Conservation (phyloP, 2,888 invertebrate species). For the Dicycla oo region DNA sequence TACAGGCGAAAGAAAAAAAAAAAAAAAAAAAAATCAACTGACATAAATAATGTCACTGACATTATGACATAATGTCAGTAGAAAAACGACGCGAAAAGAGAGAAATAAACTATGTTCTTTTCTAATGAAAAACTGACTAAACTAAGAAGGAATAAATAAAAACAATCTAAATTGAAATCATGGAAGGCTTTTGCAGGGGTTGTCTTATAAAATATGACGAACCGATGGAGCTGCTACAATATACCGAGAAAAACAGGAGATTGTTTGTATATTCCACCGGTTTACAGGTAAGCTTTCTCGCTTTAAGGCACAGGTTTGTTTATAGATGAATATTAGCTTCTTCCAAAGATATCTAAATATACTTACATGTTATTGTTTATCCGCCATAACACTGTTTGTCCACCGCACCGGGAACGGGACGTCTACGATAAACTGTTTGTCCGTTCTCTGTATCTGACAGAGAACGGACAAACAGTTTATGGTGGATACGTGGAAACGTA, state of each 20-base stretch:
- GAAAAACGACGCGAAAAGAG: background rate
- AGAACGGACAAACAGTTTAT: no score
- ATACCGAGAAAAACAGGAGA: conserved; percentile 83
- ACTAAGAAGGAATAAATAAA: conserved; percentile 13
- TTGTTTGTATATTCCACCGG: conserved; percentile 85
- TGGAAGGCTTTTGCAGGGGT: conserved; percentile 86
- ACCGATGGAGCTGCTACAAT: conserved; percentile 78
- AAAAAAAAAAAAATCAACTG: no score
- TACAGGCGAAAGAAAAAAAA: no score
- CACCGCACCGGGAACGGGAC: no score
- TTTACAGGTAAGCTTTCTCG: conserved; percentile 78
- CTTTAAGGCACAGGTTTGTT: background rate
- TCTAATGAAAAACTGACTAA: background rate
- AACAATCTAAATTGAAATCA: conserved; percentile 35
- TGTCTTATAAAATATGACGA: conserved; percentile 82
- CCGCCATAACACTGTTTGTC: no score
- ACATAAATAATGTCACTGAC: no score
- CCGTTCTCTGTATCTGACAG: no score
- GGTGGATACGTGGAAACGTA: no score
- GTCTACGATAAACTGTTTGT: no score
- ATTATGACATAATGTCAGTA: no score
- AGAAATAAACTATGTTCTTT: conserved; percentile 10
- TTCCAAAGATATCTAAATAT: no score
- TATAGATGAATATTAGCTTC: background rate
- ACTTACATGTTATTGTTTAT: no score